These are phyloP conservation scores for Sterna hirundo DNA, from an alignment of 2,113 vertebrate genomes.

Conservation along the genomic window DNA sequence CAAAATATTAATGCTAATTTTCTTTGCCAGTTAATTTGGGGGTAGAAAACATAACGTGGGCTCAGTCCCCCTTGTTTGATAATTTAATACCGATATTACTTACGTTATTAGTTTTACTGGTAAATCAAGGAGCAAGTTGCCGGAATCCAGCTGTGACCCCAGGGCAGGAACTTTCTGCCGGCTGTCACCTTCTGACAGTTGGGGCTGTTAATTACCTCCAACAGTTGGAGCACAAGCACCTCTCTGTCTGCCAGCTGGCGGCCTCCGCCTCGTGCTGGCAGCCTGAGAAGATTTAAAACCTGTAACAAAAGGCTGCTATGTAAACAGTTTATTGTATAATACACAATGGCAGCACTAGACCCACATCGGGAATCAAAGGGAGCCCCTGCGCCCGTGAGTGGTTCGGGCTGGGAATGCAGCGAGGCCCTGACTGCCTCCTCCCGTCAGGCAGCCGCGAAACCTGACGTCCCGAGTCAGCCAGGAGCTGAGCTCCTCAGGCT, in stretches of 20 bases:
- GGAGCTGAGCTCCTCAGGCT: not conserved
- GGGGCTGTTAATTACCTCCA: constrained; percentile 80
- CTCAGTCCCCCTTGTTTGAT: constrained; percentile 51
- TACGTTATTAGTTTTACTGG: constrained; percentile 75
- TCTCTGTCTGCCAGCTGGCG: constrained; percentile 84
- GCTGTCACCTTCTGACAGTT: constrained; percentile 81
- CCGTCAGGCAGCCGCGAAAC: not conserved
- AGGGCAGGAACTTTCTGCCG: constrained; percentile 77
- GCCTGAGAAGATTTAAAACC: constrained; percentile 82
- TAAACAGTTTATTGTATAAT: constrained; percentile 81
- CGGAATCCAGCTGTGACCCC: constrained; percentile 82
- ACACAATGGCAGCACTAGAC: constrained; percentile 67
- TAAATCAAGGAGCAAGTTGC: constrained; percentile 76
- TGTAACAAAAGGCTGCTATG: constrained; percentile 78
- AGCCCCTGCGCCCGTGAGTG: not conserved
- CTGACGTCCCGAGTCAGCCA: not conserved
- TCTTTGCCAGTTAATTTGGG: constrained; percentile 15
- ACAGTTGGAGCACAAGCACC: constrained; percentile 78
- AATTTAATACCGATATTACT: constrained; percentile 75
- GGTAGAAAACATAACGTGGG: constrained; percentile 24
- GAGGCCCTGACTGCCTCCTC: not conserved
- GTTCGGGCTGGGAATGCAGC: not conserved
- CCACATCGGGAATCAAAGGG: constrained; percentile 71
- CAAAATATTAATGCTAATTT: constrained; percentile 29
- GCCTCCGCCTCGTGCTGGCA: constrained; percentile 63